Conservation (phyloP, 2,888 invertebrate genomes). For the Polymixis flavicincta region DNA sequence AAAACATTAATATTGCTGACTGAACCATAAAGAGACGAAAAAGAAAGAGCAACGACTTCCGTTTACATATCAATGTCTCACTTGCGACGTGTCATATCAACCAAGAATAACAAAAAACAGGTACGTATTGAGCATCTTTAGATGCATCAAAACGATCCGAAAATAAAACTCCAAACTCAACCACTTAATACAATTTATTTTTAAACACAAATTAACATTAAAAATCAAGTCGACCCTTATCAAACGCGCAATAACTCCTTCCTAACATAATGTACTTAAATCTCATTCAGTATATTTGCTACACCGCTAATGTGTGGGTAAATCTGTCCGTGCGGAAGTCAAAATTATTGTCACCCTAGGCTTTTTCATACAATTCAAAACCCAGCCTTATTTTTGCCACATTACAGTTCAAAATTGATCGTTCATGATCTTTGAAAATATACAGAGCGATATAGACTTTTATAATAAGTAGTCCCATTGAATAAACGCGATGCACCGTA, state of each 20-base stretch:
- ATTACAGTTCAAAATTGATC: conserved; percentile 53
- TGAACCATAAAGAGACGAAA: neutral
- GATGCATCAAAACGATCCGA: conserved; percentile 26
- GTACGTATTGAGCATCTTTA: conserved; percentile 5
- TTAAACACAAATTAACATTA: conserved; percentile 63
- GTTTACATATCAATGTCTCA: conserved; percentile 17
- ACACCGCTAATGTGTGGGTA: conserved; percentile 87
- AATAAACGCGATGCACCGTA: conserved; percentile 86
- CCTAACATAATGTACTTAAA: conserved; percentile 67
- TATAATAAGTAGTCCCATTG: conserved; percentile 73
- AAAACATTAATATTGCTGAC: neutral
- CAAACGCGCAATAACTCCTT: conserved; percentile 63
- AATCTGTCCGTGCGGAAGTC: conserved; percentile 83
- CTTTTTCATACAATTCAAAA: conserved; percentile 18
- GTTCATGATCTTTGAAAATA: conserved; percentile 6
- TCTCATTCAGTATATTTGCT: conserved; percentile 76
- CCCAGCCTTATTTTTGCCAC: neutral
- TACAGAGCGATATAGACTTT: conserved; percentile 68
- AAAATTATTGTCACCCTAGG: conserved; percentile 75
- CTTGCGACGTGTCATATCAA: conserved; percentile 4
- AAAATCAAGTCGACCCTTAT: conserved; percentile 67
- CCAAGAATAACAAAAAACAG: conserved; percentile 2
- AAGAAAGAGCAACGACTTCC: neutral
- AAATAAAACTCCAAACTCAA: conserved; percentile 29
- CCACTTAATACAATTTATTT: conserved; percentile 59